Percentiles rank a stretch among this genome's conserved stretches.
phyloP scores from a whole-genome alignment of 2,797 vertebrate species.

The Cephalopachus bancanus region DNA sequence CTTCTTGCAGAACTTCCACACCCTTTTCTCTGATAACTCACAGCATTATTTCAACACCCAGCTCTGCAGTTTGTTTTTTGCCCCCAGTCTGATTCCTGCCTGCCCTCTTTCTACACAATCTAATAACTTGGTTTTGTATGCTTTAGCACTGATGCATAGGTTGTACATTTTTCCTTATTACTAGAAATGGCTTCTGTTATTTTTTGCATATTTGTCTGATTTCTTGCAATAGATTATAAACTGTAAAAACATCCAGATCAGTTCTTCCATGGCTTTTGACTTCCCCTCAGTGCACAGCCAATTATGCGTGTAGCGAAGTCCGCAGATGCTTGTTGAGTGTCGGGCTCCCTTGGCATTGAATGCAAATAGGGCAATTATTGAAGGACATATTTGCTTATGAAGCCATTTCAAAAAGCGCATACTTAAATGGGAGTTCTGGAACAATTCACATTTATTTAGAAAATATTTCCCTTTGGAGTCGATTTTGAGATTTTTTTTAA shows the following conservation, averaged over 20 bases:
- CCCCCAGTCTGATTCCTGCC: neutral
- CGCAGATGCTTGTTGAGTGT: neutral
- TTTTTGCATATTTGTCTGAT: neutral
- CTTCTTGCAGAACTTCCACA: neutral
- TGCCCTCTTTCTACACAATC: neutral
- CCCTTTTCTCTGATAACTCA: neutral
- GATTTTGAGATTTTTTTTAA: neutral
- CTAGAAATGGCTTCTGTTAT: neutral
- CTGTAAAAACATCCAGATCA: neutral
- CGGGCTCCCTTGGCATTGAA: neutral
- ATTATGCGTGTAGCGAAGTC: neutral
- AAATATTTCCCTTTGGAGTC: neutral
- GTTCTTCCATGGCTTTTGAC: slow-evolving; percentile 11
- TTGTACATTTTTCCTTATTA: slow-evolving; percentile 2
- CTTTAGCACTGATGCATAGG: neutral
- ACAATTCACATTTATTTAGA: neutral
- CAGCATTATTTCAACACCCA: neutral
- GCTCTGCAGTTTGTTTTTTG: neutral
- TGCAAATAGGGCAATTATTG: neutral
- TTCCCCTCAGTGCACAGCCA: neutral
- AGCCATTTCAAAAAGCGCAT: neutral
- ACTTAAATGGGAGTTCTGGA: neutral
- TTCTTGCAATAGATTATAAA: slow-evolving; percentile 41
- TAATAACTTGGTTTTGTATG: neutral
- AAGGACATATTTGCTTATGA: neutral